A percentile compares a stretch with the other conserved stretches of the same genome.
Conservation (phyloP, 2,888 invertebrate genomes). For the Drosophila robusta region DNA sequence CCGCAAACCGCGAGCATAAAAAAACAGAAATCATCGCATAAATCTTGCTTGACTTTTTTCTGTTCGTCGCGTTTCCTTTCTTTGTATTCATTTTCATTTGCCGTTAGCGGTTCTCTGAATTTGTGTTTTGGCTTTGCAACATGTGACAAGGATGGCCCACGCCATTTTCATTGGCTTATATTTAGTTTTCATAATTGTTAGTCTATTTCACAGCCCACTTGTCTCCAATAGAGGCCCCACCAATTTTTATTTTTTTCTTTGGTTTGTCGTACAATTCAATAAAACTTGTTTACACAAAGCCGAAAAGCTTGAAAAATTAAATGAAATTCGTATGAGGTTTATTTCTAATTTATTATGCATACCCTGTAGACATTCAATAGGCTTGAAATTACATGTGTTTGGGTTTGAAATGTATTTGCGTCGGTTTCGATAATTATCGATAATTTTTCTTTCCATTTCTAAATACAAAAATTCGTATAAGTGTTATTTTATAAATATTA, state of each 20-base stretch:
- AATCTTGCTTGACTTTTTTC: conserved; percentile 48
- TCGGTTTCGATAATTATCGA: too few species aligned
- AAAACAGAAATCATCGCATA: conserved; percentile 56
- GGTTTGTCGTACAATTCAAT: conserved; percentile 57
- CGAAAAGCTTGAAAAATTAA: conserved; percentile 53
- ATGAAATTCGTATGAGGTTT: conserved; percentile 41
- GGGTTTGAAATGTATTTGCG: too few species aligned
- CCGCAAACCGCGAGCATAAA: conserved; percentile 51
- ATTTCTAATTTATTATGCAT: conserved; percentile 44
- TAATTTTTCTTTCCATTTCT: too few species aligned
- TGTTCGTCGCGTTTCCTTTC: conserved; percentile 1
- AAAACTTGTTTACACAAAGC: conserved; percentile 72
- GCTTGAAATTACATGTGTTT: too few species aligned
- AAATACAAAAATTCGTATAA: too few species aligned
- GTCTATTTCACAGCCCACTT: conserved; percentile 46
- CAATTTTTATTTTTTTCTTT: conserved; percentile 14
- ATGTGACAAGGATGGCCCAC: conserved; percentile 54
- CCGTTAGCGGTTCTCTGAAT: conserved; percentile 3
- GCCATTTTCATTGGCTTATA: conserved; percentile 34
- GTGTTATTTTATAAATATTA: too few species aligned
- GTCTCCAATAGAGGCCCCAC: conserved; percentile 33
- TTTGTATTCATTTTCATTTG: conserved; percentile 6
- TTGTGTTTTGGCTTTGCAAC: conserved; percentile 46
- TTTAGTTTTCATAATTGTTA: conserved; percentile 40
- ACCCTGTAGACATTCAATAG: conserved; percentile 23